These are phyloP conservation scores for Rhadina sibilatrix DNA, from an alignment of 2,113 vertebrate genomes.

Conservation along the genomic window DNA sequence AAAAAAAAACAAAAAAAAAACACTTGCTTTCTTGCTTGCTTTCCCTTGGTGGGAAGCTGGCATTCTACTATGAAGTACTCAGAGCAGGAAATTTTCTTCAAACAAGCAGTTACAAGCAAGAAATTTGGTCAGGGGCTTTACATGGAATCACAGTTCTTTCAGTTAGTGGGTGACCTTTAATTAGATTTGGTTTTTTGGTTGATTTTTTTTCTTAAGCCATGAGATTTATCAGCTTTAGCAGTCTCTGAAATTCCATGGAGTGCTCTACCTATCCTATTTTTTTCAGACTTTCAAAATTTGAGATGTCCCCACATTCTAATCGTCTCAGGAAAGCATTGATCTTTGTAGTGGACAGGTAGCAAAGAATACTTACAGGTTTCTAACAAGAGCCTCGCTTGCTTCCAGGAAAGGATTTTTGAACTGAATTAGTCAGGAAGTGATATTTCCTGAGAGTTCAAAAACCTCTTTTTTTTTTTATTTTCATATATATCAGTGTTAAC, in stretches of 20 bases:
- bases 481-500: not conserved
- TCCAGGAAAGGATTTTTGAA: not conserved
- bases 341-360: not conserved
- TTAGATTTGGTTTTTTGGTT: not conserved
- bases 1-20: not conserved
- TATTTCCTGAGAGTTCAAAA: not conserved
- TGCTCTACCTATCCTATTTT: not conserved
- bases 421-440: not conserved
- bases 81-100: not conserved
- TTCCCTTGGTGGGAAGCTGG: not conserved
- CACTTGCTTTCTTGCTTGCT: not conserved
- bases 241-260: not conserved
- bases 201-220: no score
- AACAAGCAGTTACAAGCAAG: not conserved
- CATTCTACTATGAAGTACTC: not conserved
- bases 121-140: not conserved
- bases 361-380: not conserved
- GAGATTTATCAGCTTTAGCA: not conserved
- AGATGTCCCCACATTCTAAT: not conserved
- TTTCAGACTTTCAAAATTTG: not conserved
- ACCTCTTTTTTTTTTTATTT: not conserved
- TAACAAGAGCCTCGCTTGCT: not conserved
- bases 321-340: not conserved
- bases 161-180: not conserved
- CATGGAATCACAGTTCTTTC: not conserved